Conservation (phyloP, 2,797 vertebrate species). For the Ispidina lecontei region DNA sequence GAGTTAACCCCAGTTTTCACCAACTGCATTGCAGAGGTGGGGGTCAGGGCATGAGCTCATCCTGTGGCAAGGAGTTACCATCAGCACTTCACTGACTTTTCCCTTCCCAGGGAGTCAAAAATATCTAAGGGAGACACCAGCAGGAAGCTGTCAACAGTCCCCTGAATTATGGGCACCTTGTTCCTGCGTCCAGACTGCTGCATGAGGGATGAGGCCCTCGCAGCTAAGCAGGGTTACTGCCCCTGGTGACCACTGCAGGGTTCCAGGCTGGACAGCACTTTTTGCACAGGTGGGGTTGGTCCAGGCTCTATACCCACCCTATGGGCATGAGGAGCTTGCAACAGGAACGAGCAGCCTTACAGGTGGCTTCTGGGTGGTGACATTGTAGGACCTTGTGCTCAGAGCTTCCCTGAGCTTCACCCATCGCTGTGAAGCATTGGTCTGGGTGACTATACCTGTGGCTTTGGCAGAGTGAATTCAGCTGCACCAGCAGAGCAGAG, state of each 20-base stretch:
- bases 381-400: accelerated
- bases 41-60: neutral
- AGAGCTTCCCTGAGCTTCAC: neutral
- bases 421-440: accelerated
- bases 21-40: accelerated
- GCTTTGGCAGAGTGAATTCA: neutral
- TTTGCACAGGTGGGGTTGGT: neutral
- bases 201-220: neutral
- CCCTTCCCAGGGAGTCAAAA: neutral
- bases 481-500: neutral
- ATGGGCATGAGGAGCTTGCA: neutral
- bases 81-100: neutral
- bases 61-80: neutral
- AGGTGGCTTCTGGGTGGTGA: neutral
- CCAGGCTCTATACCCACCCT: neutral
- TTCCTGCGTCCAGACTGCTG: neutral
- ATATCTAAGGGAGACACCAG: neutral
- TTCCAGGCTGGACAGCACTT: neutral
- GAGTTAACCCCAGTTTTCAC: neutral
- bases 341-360: neutral
- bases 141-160: neutral
- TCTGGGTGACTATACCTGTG: neutral
- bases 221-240: neutral
- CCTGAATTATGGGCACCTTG: accelerated
- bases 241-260: accelerated